Evolutionary conservation across 2,113 vertebrate species (phyloP), one percentile per base, ranked within the genome.

Genomic region (Uria lomvia): DNA sequence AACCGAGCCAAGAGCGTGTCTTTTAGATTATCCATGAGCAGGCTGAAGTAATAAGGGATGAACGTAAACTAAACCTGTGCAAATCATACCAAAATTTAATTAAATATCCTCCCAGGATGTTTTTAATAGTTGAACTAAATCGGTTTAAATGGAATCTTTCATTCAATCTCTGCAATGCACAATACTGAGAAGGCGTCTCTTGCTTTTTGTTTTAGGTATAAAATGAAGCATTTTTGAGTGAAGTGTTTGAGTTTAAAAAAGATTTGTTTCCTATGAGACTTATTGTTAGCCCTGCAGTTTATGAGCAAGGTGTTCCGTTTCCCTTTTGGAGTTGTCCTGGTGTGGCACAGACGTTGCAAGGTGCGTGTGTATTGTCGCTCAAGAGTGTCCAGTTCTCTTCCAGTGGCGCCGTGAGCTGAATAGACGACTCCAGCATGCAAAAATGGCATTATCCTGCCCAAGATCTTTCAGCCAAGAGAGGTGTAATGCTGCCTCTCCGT

Each of bases 401-500:
- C 58, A 42, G 38, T 2, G 1, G 15, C 5, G 1, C 42, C 15
- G 4, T 19, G 19, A 77, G 34, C 47, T 89, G 59, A 66, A 40
- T 4, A 1, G 0, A 27, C 0, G 11, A 45, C 34, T 68, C 20
- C 56, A 55, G 18, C 12, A 2, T 8, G 16, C 14, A 84, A 74
- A 92, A 77, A 58, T 20, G 24, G 18, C 55, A 26, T 66, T 62
- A 62, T 45, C 21, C 71, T 29, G 20, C 49, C 67, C 49, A 40
- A 89, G 49, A 52, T 42, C 24, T 68, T 73, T 43, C 68, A 76
- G 30, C 38, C 6, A 8, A 45, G 19, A 77, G 30, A 49, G 32
- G 1, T 52, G 53, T 65, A 65, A 65, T 0, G 0, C 19, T 76
- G 53, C 19, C 52, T 8, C 55, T 49, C 0, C 22, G 2, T 17